Conservation (phyloP, 2,113 vertebrate species). For the Microcebus lehilahytsara region DNA sequence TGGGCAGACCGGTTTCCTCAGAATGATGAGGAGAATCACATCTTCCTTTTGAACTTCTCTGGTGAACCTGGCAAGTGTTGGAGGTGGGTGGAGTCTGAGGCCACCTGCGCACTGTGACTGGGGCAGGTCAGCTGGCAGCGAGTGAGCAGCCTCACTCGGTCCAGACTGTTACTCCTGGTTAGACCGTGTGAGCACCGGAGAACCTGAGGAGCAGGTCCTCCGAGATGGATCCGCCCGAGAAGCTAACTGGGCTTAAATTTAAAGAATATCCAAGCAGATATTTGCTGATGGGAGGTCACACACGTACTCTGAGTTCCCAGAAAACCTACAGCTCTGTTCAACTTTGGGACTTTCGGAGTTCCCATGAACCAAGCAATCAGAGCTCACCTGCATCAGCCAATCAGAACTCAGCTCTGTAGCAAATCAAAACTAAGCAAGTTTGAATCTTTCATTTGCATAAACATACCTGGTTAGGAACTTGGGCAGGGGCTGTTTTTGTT, state of each 20-base stretch:
- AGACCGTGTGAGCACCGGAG: neutral
- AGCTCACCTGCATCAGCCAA: neutral
- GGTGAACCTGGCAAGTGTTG: neutral
- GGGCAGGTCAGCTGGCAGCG: no score
- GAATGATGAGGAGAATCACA: neutral
- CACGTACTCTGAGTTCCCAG: neutral
- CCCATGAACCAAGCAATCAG: neutral
- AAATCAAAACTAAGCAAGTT: neutral
- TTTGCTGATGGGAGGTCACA: neutral
- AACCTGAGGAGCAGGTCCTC: neutral
- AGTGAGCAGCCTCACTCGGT: neutral
- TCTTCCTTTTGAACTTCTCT: neutral
- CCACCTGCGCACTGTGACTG: neutral
- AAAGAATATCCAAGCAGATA: neutral
- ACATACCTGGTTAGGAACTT: neutral
- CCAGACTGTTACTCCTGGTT: neutral
- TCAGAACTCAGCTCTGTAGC: neutral
- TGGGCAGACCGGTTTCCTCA: neutral
- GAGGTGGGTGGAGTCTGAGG: neutral
- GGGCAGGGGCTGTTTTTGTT: neutral
- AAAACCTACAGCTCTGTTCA: neutral
- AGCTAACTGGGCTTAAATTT: neutral
- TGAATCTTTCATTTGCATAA: neutral
- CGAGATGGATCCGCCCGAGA: neutral
- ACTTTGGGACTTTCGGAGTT: neutral